A percentile compares a stretch with the other conserved stretches of the same genome.
These are phyloP conservation scores for Rutpela maculata DNA, from an alignment of 2,888 invertebrate species.

Conservation along the genomic window DNA sequence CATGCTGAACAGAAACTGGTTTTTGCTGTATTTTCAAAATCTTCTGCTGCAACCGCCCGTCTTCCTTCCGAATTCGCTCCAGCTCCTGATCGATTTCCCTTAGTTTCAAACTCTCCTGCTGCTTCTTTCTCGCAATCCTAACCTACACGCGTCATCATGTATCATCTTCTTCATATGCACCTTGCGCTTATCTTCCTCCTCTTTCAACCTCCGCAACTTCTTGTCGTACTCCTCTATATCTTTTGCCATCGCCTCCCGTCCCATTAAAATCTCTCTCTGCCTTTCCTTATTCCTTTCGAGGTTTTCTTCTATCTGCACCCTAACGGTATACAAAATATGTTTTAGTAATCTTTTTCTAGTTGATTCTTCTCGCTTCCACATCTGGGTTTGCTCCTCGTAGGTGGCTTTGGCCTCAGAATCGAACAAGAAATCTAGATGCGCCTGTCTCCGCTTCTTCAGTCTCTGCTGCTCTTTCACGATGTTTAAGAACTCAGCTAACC, in stretches of 20 bases:
- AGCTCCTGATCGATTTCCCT: conserved; percentile 70
- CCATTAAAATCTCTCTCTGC: conserved; percentile 75
- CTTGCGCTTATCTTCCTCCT: conserved; percentile 74
- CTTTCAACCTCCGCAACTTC: conserved; percentile 73
- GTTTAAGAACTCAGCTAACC: conserved; percentile 70
- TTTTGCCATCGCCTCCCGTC: conserved; percentile 76
- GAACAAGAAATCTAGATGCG: conserved; percentile 74
- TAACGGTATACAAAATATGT: conserved; percentile 73
- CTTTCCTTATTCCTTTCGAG: conserved; percentile 73
- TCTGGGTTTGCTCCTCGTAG: conserved; percentile 72
- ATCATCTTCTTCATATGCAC: conserved; percentile 72
- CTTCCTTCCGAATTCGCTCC: conserved; percentile 72
- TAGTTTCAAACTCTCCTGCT: conserved; percentile 71
- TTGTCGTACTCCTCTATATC: conserved; percentile 76
- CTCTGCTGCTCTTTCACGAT: conserved; percentile 70
- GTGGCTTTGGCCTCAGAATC: conserved; percentile 76
- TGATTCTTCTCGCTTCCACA: conserved; percentile 73
- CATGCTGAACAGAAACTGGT: conserved; percentile 67
- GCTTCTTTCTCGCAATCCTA: conserved; percentile 72
- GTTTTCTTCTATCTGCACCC: conserved; percentile 76
- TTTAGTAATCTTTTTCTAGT: conserved; percentile 71
- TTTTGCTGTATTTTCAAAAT: conserved; percentile 75
- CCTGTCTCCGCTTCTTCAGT: conserved; percentile 70
- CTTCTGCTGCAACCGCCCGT: conserved; percentile 75
- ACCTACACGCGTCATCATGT: conserved; percentile 67